A percentile compares a stretch with the other conserved stretches of the same genome.
phyloP scores from a whole-genome alignment of 2,888 invertebrate species.

The Dasysyrphus tricinctus region DNA sequence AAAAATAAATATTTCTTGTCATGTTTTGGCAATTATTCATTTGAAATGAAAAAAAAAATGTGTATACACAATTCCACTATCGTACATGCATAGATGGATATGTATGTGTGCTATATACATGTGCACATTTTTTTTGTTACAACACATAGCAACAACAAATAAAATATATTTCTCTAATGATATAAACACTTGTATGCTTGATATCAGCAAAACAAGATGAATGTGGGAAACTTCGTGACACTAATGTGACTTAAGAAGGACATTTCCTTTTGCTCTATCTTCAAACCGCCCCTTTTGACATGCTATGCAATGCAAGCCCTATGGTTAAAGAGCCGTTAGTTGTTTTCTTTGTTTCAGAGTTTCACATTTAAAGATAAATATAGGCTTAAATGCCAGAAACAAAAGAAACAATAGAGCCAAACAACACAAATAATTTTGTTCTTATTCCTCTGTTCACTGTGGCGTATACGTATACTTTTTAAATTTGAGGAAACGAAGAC shows the following conservation, averaged over 20 bases:
- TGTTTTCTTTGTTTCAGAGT: conserved; percentile 20
- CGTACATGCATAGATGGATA: background rate
- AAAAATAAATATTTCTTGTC: conserved; percentile 46
- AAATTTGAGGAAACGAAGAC: background rate
- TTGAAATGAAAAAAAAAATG: conserved; percentile 27
- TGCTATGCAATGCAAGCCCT: background rate
- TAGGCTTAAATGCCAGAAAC: background rate
- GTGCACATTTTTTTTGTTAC: background rate
- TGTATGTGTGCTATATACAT: background rate
- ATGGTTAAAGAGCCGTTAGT: conserved; percentile 15
- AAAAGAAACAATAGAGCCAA: conserved; percentile 28
- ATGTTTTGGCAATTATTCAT: conserved; percentile 56
- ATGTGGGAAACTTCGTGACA: conserved; percentile 55
- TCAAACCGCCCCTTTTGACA: background rate
- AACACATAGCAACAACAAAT: background rate
- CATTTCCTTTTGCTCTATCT: conserved; percentile 3
- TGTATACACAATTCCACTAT: background rate
- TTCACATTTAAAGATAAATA: conserved; percentile 24
- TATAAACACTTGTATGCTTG: conserved; percentile 40
- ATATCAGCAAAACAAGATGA: conserved; percentile 35
- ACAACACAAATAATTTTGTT: background rate
- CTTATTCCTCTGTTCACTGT: conserved; percentile 10
- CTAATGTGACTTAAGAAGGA: conserved; percentile 48
- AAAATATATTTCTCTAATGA: conserved; percentile 14
- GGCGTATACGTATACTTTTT: conserved; percentile 31